Evolutionary conservation across 2,888 invertebrate genomes (phyloP).

Genomic region (Parapristionchus giblindavisi): DNA sequence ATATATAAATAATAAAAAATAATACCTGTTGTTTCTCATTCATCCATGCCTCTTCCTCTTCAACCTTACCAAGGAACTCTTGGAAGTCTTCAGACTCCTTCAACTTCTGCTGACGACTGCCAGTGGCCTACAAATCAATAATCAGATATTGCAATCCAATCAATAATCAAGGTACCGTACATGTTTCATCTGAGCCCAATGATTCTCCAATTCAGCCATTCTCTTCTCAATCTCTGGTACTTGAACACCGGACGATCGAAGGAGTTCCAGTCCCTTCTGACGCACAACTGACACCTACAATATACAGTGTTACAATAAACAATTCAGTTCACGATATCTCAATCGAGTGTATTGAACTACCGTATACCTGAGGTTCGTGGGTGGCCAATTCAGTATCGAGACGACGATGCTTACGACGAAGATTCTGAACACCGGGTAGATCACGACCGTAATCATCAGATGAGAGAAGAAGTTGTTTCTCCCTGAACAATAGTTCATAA

Average conservation of each 20-base stretch:
- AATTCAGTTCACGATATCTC: slow-evolving; percentile 3
- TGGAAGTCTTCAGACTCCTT: slow-evolving; percentile 97
- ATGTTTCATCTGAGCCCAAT: slow-evolving; percentile 84
- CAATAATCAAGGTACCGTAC: slow-evolving; percentile 11
- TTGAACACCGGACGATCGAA: slow-evolving; percentile 58
- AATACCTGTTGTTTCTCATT: slow-evolving; percentile 73
- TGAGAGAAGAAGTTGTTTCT: slow-evolving; percentile 94
- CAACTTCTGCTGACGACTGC: slow-evolving; percentile 82
- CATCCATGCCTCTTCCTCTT: slow-evolving; percentile 99
- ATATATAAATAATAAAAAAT: slow-evolving; percentile 70
- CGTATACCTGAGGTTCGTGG: slow-evolving; percentile 84
- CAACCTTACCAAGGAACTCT: slow-evolving; percentile 95
- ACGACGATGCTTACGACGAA: slow-evolving; percentile 97
- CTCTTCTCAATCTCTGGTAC: slow-evolving; percentile 67
- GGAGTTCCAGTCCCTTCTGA: slow-evolving; percentile 65
- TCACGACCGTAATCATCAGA: slow-evolving; percentile 98
- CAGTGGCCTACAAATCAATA: slow-evolving; percentile 45
- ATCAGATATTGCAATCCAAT: background rate
- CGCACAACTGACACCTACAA: slow-evolving; percentile 57
- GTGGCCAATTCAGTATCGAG: slow-evolving; percentile 96
- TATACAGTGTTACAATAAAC: background rate
- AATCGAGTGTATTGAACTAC: background rate
- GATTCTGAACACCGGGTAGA: slow-evolving; percentile 95
- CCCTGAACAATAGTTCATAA: slow-evolving; percentile 74
- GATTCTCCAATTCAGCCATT: slow-evolving; percentile 82